Evolutionary conservation across 2,797 vertebrate genomes (phyloP).

Genomic region (Neosalanx taihuensis): DNA sequence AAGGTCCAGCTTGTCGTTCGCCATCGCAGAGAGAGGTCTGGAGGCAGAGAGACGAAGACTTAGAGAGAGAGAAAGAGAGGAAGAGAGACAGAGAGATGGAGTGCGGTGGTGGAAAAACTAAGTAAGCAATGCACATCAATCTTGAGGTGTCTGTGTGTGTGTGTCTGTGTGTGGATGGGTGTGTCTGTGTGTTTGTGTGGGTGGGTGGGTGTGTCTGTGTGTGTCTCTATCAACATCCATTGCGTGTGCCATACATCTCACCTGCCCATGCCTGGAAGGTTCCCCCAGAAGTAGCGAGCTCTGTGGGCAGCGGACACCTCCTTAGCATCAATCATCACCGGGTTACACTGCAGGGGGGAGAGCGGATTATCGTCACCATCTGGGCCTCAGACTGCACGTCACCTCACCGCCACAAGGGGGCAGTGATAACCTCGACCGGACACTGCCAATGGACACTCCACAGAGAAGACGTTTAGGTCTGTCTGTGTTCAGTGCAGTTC

Average conservation of each 20-base stretch:
- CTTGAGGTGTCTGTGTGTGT: not conserved
- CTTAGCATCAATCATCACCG: slow-evolving; percentile 80
- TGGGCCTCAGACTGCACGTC: not conserved
- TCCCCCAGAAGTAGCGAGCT: slow-evolving; percentile 83
- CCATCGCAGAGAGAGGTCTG: slow-evolving; percentile 82
- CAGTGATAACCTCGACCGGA: not conserved
- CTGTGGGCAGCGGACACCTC: slow-evolving; percentile 79
- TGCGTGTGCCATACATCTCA: slow-evolving; percentile 28
- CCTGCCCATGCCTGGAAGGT: slow-evolving; percentile 83
- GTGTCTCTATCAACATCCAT: not conserved
- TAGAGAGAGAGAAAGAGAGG: not conserved
- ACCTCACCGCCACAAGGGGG: slow-evolving; percentile 5
- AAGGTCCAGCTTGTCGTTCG: slow-evolving; percentile 84
- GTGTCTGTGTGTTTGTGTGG: slow-evolving; percentile 5
- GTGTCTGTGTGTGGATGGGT: slow-evolving; percentile 8
- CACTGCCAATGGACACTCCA: too few species aligned
- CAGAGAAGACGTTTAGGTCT: too few species aligned
- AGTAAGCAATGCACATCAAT: not conserved
- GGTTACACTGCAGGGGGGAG: slow-evolving; percentile 71
- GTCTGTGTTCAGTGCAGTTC: too few species aligned
- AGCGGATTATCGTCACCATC: not conserved
- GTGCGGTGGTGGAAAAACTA: too few species aligned
- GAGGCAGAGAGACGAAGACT: slow-evolving; percentile 10
- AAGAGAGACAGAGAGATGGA: not conserved
- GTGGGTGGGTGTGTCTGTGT: not conserved